These are phyloP conservation scores for Lepidochrysops patricia DNA, from an alignment of 2,888 invertebrate species.

Conservation along the genomic window DNA sequence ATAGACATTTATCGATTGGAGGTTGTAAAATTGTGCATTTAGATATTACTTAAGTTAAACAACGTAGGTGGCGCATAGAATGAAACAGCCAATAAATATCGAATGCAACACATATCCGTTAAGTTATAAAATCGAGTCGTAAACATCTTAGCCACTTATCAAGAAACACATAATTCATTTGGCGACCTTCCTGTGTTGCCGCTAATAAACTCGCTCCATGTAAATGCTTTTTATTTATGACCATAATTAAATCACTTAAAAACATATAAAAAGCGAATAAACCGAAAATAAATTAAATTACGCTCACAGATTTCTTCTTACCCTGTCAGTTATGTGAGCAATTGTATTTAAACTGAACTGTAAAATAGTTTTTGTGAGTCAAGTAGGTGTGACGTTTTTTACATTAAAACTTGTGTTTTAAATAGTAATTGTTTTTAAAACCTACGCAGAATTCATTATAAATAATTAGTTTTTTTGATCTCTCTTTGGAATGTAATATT, in stretches of 20 bases:
- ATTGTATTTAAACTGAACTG: neutral
- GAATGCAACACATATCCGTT: neutral
- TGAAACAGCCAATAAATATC: slow-evolving; percentile 6
- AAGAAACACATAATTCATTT: slow-evolving; percentile 3
- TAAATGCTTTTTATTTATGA: slow-evolving; percentile 13
- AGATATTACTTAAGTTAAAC: too few relatives aligned
- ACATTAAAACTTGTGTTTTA: too few relatives aligned
- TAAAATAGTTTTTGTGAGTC: neutral
- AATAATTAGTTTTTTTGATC: too few relatives aligned
- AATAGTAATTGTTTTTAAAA: too few relatives aligned
- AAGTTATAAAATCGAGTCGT: slow-evolving; percentile 8
- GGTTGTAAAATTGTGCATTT: too few relatives aligned
- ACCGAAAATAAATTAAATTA: slow-evolving; percentile 4
- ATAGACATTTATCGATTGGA: too few relatives aligned
- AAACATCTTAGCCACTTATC: slow-evolving; percentile 2
- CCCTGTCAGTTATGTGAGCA: neutral
- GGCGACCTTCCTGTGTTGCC: neutral
- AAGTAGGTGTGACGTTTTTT: too few relatives aligned
- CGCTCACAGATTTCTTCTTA: neutral
- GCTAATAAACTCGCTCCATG: slow-evolving; percentile 3
- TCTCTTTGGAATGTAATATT: too few relatives aligned
- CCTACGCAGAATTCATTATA: too few relatives aligned
- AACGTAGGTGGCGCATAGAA: neutral
- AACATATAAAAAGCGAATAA: slow-evolving; percentile 5
- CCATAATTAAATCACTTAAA: slow-evolving; percentile 13